Base-by-base conservation (phyloP, 1,140 invertebrate genomes). In the Drosophila sulfurigaster region DNA sequence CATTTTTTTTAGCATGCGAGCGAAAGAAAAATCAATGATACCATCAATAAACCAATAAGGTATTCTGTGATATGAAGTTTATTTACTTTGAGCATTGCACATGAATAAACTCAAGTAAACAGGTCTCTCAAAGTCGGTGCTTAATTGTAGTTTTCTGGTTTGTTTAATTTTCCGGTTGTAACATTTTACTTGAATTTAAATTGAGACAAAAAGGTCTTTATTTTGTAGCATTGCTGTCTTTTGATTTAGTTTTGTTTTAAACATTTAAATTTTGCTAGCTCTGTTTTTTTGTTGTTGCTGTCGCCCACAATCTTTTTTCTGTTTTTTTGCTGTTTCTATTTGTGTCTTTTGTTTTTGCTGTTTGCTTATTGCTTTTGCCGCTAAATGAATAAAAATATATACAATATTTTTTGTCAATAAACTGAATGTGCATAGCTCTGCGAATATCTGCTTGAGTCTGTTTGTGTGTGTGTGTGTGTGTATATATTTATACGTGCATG, bases 361-460 rank as follows among this genome's bases (percentile, higher is more conserved):
- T 71, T 87, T 87, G 16, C 46, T 13, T 13, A 82, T 87, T 87
- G 78, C 80, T 67, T 89, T 88, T 89, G 83, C 83, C 83, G 83
- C 85, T 77, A 88, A 87, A 80, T 69, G 80, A 88, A 87, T 88
- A 88, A 83, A 87, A 88, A 87, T 87, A 87, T 87, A 87, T 76
- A 83, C 83, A 87, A 87, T 88, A 83, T 88, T 88, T 79, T 79
- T 66, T 38, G 72, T 82, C 75, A 82, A 82, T 82, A 82, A 82
- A 71, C 80, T 75, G 62, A 79, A 66, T 6, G 35, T 82, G 60
- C 60, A 62, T 28, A n/a, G 5, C 28, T 62, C 43, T 62, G 58
- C 30, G 79, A 74, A 68, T 74, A 49, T 25, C 38, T 43, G 43
- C 6, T 35, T 45, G n/a, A 38, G 16, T 20, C 0, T 48, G 25